These are phyloP conservation scores for Drosophila emarginata DNA, from an alignment of 2,888 invertebrate genomes.

Conservation along the genomic window DNA sequence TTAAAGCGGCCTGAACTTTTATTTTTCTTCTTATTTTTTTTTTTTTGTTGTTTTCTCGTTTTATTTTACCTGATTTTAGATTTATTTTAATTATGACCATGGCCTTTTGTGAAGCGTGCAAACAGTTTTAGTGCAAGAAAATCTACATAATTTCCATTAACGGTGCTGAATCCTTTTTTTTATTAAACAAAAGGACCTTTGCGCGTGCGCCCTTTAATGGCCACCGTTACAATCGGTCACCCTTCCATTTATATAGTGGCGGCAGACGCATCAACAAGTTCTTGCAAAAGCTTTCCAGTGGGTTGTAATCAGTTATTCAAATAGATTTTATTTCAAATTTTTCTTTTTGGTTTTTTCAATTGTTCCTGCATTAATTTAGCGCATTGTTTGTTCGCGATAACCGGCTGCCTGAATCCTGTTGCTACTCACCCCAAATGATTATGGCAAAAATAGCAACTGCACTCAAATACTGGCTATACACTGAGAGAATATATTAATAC, in stretches of 20 bases:
- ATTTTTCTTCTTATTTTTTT: background rate
- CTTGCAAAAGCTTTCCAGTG: constrained; percentile 30
- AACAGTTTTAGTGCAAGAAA: constrained; percentile 8
- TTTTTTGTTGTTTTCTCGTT: background rate
- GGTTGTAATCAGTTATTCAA: constrained; percentile 68
- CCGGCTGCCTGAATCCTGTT: background rate
- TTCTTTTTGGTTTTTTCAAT: constrained; percentile 34
- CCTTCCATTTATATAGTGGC: background rate
- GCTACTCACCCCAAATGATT: background rate
- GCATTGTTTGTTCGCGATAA: constrained; percentile 26
- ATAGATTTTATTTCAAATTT: constrained; percentile 62
- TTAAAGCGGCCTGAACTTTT: background rate
- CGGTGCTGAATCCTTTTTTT: constrained; percentile 45
- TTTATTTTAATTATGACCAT: constrained; percentile 47
- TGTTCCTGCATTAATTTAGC: constrained; percentile 58
- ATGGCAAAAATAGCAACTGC: background rate
- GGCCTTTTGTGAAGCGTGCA: constrained; percentile 25
- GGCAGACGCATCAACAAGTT: constrained; percentile 69
- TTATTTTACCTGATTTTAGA: constrained; percentile 9
- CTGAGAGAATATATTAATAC: too few relatives aligned
- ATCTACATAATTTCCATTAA: constrained; percentile 62
- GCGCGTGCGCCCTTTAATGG: constrained; percentile 35
- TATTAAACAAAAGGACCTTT: constrained; percentile 44
- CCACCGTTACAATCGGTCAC: background rate
- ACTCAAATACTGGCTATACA: background rate